Evolutionary conservation across 2,888 invertebrate species (phyloP).

Genomic region (Drosophila kambysellisi): DNA sequence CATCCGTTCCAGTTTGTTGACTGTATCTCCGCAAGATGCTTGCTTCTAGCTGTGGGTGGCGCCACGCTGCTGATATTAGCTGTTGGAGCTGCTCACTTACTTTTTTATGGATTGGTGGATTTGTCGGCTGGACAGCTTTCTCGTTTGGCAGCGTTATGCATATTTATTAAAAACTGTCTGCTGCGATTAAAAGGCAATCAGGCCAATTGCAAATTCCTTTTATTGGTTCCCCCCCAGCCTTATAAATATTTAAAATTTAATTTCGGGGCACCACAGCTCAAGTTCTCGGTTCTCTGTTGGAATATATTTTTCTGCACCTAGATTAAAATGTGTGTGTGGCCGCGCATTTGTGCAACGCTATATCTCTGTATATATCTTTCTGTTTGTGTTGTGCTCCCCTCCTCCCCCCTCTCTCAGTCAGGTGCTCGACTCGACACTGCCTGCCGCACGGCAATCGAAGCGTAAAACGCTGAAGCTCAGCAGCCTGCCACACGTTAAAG

Average conservation of each 20-base stretch:
- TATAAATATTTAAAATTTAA: constrained; percentile 82
- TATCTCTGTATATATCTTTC: constrained; percentile 9
- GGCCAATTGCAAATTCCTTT: constrained; percentile 79
- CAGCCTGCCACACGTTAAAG: constrained; percentile 57
- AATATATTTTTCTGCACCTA: constrained; percentile 58
- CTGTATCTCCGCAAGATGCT: constrained; percentile 38
- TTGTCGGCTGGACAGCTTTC: constrained; percentile 11
- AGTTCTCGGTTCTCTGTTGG: constrained; percentile 54
- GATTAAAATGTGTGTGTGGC: constrained; percentile 47
- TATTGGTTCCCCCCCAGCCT: constrained; percentile 66
- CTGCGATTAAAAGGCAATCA: constrained; percentile 80
- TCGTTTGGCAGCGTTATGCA: constrained; percentile 64
- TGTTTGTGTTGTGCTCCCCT: constrained; percentile 9
- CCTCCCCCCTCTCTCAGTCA: constrained; percentile 8
- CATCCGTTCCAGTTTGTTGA: constrained; percentile 55
- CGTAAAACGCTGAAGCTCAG: constrained; percentile 69
- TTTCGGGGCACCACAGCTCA: constrained; percentile 66
- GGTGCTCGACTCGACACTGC: constrained; percentile 41
- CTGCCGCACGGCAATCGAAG: constrained; percentile 72
- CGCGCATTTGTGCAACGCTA: constrained; percentile 32
- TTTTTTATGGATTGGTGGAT: constrained; percentile 3
- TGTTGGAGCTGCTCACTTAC: constrained; percentile 12
- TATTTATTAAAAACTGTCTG: constrained; percentile 81
- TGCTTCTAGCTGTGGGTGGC: constrained; percentile 4
- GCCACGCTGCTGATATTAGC: constrained; percentile 47